Conservation (phyloP, 2,888 invertebrate species). For the Parascotia fuliginaria region DNA sequence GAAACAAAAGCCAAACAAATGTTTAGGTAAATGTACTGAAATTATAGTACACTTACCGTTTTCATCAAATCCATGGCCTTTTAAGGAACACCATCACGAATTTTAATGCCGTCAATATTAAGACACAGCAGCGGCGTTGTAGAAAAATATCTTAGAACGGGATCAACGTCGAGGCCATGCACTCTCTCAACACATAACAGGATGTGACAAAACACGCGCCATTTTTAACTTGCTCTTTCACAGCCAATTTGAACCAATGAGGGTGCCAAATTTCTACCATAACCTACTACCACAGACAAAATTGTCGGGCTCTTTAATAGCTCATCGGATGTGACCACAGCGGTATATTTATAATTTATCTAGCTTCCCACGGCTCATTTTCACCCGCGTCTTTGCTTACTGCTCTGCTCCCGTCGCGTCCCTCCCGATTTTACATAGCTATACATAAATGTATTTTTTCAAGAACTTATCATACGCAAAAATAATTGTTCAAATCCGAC, state of each 20-base stretch:
- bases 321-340: background rate
- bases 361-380: too few relatives aligned
- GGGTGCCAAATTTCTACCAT: slow-evolving; percentile 46
- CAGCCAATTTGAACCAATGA: slow-evolving; percentile 73
- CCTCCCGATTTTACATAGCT: too few relatives aligned
- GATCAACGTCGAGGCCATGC: slow-evolving; percentile 80
- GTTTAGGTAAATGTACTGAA: slow-evolving; percentile 63
- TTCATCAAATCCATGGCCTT: slow-evolving; percentile 87
- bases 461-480: too few relatives aligned
- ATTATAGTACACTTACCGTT: slow-evolving; percentile 79
- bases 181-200: slow-evolving; percentile 78
- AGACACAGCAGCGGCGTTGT: slow-evolving; percentile 66
- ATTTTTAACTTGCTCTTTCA: slow-evolving; percentile 59
- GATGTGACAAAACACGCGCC: slow-evolving; percentile 83
- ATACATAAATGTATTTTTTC: too few relatives aligned
- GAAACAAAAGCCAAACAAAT: slow-evolving; percentile 86
- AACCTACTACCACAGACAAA: slow-evolving; percentile 44
- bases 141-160: slow-evolving; percentile 73
- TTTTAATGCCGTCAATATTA: slow-evolving; percentile 72
- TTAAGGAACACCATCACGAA: slow-evolving; percentile 85
- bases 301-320: slow-evolving; percentile 18
- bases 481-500: too few relatives aligned
- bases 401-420: too few relatives aligned
- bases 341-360: background rate
- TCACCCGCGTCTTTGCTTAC: too few relatives aligned